Evolutionary conservation across 2,797 vertebrate species (phyloP), one percentile per base, ranked within the genome.

Genomic region (Pitangus sulphuratus): DNA sequence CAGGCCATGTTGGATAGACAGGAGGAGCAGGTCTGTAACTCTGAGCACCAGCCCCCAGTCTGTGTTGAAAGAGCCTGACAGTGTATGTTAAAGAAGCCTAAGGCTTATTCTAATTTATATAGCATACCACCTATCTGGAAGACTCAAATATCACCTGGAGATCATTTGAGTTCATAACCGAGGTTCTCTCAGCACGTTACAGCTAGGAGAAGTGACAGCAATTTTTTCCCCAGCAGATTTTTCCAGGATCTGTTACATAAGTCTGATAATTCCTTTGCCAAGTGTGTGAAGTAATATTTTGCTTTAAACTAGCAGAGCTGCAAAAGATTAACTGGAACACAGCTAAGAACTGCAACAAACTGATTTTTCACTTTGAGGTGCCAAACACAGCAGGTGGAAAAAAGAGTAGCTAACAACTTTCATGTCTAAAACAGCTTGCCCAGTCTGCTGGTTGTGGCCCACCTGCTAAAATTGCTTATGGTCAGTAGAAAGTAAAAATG

Each of bases 221-320:
- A 6, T 25, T 78, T 91, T 93, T 93, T 94, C 79, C 79, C 87
- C 90, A 89, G 47, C 17, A 72, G 24, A 77, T 89, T 93, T 91
- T 96, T 82, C 75, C 44, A 81, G 70, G 51, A 69, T 78, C 39
- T 68, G 12, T 87, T 91, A 62, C 26, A 42, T 44, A 54, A 81
- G 28, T 30, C n/a, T 94, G 54, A 69, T 81, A 62, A 28, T 71
- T 71, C 47, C 48, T 28, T 18, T 69, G 72, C 72, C 82, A 94
- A 95, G 35, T 21, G 7, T 87, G 50, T 80, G 81, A 96, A 94
- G 45, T 83, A 83, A n/a, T 10, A 26, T 28, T 42, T 42, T 72
- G 39, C 53, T 75, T 94, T 81, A 88, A 93, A 88, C 33, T 39
- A 64, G 28, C 22, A 69, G 58, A 81, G 18, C 69, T 75, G 69